Evolutionary conservation across 2,888 invertebrate species (phyloP).

Genomic region (Aproaerema taeniolella): DNA sequence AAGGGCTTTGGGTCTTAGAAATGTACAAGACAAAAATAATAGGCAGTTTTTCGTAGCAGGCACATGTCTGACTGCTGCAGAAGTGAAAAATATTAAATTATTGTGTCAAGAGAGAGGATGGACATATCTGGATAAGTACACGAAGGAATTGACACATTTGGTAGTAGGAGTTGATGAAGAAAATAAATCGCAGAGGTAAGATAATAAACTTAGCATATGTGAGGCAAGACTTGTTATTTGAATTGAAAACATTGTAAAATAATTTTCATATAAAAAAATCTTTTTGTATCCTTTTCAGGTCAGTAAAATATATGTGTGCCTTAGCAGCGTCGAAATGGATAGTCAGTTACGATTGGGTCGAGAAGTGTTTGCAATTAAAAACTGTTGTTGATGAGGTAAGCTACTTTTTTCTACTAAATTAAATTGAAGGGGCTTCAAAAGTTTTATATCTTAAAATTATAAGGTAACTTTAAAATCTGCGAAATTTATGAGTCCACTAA

Average conservation of each 20-base stretch:
- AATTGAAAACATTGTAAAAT: too few relatives aligned
- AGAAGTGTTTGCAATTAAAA: constrained; percentile 56
- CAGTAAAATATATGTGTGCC: constrained; percentile 76
- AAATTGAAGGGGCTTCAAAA: too few relatives aligned
- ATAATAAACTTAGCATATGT: neutral
- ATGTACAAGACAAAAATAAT: constrained; percentile 17
- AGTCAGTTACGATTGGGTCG: constrained; percentile 73
- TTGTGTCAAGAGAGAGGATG: constrained; percentile 42
- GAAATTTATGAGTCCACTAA: too few relatives aligned
- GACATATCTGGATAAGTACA: constrained; percentile 52
- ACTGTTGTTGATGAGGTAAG: constrained; percentile 62
- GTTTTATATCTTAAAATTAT: too few relatives aligned
- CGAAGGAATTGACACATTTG: constrained; percentile 56
- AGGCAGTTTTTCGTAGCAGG: constrained; percentile 45
- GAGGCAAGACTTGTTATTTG: too few relatives aligned
- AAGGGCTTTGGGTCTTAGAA: constrained; percentile 23
- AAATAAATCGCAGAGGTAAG: constrained; percentile 57
- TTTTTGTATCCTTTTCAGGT: constrained; percentile 40
- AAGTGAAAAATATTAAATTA: constrained; percentile 39
- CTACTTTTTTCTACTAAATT: too few relatives aligned
- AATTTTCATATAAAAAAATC: neutral
- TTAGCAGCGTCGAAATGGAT: constrained; percentile 78
- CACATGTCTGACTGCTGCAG: constrained; percentile 43
- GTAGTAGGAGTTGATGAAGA: constrained; percentile 63
- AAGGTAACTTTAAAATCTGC: too few relatives aligned